Evolutionary conservation across 2,113 vertebrate genomes (phyloP).

Genomic region (Eonycteris spelaea): DNA sequence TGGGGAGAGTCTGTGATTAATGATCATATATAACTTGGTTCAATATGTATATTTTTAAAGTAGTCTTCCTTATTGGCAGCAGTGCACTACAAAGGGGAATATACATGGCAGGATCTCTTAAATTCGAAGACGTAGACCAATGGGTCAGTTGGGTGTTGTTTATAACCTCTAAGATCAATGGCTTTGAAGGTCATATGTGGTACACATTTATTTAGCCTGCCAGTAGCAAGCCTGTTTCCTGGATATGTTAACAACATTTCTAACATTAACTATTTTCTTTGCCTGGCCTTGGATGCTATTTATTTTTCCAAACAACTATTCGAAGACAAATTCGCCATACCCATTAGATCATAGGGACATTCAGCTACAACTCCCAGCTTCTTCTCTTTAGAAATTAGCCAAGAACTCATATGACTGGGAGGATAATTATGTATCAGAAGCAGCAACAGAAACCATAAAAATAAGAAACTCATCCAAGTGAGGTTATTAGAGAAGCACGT

Average conservation of each 20-base stretch:
- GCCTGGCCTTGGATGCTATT: neutral
- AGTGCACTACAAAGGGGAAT: neutral
- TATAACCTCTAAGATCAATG: slow-evolving; percentile 66
- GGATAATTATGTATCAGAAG: neutral
- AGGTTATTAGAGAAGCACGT: neutral
- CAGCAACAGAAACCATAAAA: neutral
- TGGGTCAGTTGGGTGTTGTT: slow-evolving; percentile 60
- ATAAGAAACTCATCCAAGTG: neutral
- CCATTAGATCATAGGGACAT: neutral
- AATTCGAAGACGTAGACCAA: slow-evolving; percentile 42
- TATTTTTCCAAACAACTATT: slow-evolving; percentile 20
- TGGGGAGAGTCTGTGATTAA: slow-evolving; percentile 60
- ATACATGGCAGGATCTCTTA: slow-evolving; percentile 41
- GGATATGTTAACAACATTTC: slow-evolving; percentile 35
- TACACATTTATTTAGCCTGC: slow-evolving; percentile 39
- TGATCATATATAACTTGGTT: slow-evolving; percentile 59
- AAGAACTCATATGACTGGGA: neutral
- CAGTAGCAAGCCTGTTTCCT: slow-evolving; percentile 29
- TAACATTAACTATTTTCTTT: slow-evolving; percentile 47
- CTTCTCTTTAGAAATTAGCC: neutral
- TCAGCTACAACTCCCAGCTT: neutral
- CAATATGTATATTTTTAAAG: slow-evolving; percentile 52
- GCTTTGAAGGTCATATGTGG: slow-evolving; percentile 60
- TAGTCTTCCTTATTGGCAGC: slow-evolving; percentile 34
- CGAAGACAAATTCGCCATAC: neutral